These are phyloP conservation scores for Drosophila triauraria DNA, from an alignment of 1,140 invertebrate genomes.

Conservation along the genomic window DNA sequence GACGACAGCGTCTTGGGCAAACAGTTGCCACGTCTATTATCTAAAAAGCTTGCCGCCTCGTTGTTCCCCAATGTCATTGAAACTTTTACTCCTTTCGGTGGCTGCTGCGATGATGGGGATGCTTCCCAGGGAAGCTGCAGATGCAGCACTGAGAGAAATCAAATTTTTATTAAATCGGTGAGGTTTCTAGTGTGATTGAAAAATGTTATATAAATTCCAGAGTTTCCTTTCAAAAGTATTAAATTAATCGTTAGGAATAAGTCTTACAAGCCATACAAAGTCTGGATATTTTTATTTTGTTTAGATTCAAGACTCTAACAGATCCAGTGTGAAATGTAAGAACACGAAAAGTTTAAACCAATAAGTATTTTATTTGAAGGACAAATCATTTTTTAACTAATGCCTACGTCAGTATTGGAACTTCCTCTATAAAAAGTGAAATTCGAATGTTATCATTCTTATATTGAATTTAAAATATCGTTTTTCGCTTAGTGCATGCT, in stretches of 20 bases:
- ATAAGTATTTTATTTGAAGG: not conserved
- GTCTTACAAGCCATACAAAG: too few species aligned
- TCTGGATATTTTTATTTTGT: too few species aligned
- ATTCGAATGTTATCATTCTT: too few species aligned
- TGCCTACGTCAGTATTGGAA: not conserved
- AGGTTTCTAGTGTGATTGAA: too few species aligned
- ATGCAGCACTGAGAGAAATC: constrained; percentile 6
- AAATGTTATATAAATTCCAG: not conserved
- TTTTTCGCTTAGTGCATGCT: constrained; percentile 5
- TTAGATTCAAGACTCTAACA: too few species aligned
- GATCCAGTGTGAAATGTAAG: too few species aligned
- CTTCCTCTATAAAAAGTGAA: too few species aligned
- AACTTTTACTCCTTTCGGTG: constrained; percentile 77
- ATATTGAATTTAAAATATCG: too few species aligned
- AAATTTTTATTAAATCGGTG: not conserved
- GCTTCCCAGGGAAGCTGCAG: constrained; percentile 10
- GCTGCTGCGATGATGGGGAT: constrained; percentile 30
- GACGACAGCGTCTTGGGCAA: constrained; percentile 53
- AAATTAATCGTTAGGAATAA: too few species aligned
- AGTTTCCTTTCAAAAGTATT: not conserved
- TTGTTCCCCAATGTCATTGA: constrained; percentile 52
- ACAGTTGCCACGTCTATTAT: constrained; percentile 79
- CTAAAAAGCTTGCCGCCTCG: constrained; percentile 69
- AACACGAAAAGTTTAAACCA: too few species aligned
- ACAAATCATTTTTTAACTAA: too few species aligned